Percentiles rank a stretch among this genome's conserved stretches.
Conservation (phyloP, 1,140 invertebrate genomes). For the Pogonomyrmex barbatus region DNA sequence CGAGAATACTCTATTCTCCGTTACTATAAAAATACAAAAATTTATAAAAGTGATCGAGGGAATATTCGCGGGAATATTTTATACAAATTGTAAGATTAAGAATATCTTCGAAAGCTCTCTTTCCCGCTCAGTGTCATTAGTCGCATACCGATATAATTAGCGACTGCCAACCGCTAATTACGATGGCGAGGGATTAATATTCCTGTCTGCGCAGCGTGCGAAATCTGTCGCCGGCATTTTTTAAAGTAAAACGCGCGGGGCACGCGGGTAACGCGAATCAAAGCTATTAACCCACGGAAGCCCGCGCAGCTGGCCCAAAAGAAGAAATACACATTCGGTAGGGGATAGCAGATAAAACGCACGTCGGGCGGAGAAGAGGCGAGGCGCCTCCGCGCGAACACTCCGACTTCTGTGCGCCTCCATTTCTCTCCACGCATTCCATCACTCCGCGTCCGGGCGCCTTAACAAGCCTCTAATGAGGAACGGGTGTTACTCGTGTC, state of each 20-base stretch:
- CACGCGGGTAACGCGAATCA: conserved; percentile 44
- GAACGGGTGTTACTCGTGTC: conserved; percentile 82
- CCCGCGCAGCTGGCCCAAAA: conserved; percentile 56
- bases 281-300: conserved; percentile 58
- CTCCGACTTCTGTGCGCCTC: conserved; percentile 74
- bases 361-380: conserved; percentile 59
- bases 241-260: background rate
- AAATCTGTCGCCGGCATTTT: conserved; percentile 57
- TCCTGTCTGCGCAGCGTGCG: conserved; percentile 27
- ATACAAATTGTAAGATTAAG: background rate
- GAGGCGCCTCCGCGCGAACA: conserved; percentile 72
- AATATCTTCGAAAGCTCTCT: background rate
- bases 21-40: too few species aligned
- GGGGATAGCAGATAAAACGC: conserved; percentile 57
- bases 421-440: conserved; percentile 75
- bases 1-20: too few species aligned
- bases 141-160: conserved; percentile 32
- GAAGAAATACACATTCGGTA: conserved; percentile 35
- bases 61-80: background rate
- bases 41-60: background rate
- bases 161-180: conserved; percentile 26
- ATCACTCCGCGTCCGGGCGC: conserved; percentile 77
- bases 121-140: background rate
- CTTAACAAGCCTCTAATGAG: conserved; percentile 84
- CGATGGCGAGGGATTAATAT: conserved; percentile 38